Conservation (phyloP, 1,140 invertebrate genomes). For the Bombyx mandarina region DNA sequence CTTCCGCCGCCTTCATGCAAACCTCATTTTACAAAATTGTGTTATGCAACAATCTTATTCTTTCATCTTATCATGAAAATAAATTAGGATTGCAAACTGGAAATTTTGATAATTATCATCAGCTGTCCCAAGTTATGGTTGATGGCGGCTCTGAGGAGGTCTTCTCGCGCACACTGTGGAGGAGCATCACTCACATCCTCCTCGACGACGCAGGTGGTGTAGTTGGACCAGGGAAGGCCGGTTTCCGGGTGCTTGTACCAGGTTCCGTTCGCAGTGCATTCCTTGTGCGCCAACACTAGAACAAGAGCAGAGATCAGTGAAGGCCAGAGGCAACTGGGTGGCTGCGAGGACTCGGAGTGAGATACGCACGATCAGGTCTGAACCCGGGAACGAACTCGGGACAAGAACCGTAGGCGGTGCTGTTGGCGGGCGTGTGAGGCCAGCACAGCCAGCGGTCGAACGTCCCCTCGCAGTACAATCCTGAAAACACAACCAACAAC, state of each 20-base stretch:
- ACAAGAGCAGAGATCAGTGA: constrained; percentile 22
- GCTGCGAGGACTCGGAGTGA: too few species aligned
- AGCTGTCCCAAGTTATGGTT: too few species aligned
- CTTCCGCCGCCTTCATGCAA: too few species aligned
- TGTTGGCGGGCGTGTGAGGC: constrained; percentile 84
- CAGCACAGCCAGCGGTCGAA: constrained; percentile 93
- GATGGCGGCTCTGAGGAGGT: too few species aligned
- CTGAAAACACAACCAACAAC: too few species aligned
- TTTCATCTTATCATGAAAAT: too few species aligned
- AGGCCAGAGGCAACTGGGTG: not conserved
- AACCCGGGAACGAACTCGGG: constrained; percentile 85
- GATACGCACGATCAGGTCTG: constrained; percentile 71
- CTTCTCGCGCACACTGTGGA: too few species aligned
- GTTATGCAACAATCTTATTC: too few species aligned
- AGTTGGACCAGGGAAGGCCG: constrained; percentile 86
- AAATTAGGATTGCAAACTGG: too few species aligned
- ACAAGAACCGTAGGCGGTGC: constrained; percentile 78
- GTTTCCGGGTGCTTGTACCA: constrained; percentile 75
- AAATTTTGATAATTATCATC: too few species aligned
- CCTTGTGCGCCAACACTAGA: constrained; percentile 75
- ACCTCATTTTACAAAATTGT: too few species aligned
- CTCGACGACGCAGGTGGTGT: constrained; percentile 87
- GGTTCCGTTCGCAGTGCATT: constrained; percentile 72
- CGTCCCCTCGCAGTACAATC: constrained; percentile 76
- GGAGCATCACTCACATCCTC: constrained; percentile 70